A percentile compares a stretch with the other conserved stretches of the same genome.
phyloP scores from a whole-genome alignment of 2,797 vertebrate species.

The Macrochelys suwanniensis region DNA sequence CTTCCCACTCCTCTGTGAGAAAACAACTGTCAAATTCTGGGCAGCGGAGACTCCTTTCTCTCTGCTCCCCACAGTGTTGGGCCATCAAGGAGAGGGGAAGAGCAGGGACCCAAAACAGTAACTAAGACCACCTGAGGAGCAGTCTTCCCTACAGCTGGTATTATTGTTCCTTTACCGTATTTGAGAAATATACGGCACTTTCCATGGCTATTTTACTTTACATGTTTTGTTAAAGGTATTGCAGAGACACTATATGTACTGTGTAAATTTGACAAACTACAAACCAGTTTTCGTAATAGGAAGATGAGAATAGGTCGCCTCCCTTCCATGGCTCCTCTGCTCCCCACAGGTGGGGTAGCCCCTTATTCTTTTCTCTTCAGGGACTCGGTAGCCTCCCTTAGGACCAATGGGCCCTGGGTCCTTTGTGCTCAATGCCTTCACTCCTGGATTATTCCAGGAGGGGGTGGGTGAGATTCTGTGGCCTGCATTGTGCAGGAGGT shows the following conservation, averaged over 20 bases:
- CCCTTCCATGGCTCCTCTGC: background rate
- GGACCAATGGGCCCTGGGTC: background rate
- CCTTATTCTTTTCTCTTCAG: background rate
- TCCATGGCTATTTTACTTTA: background rate
- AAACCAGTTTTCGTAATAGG: background rate
- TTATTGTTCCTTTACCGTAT: background rate
- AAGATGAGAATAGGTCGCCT: background rate
- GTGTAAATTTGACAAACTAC: background rate
- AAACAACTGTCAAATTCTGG: background rate
- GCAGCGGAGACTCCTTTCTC: background rate
- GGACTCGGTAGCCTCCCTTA: background rate
- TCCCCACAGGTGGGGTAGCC: rapidly evolving
- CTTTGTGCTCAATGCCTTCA: background rate
- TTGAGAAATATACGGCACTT: background rate
- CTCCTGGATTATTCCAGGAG: too few relatives aligned
- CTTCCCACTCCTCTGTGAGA: background rate
- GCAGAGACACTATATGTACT: background rate
- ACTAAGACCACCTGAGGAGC: too few relatives aligned
- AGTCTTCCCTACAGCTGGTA: background rate
- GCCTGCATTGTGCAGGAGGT: too few relatives aligned
- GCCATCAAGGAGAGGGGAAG: background rate
- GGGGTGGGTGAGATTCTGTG: too few relatives aligned
- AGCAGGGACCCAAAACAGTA: background rate
- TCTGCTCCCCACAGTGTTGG: background rate
- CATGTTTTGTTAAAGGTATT: background rate